Evolutionary conservation across 2,113 vertebrate species (phyloP).

Genomic region (Hippocampus mohnikei): DNA sequence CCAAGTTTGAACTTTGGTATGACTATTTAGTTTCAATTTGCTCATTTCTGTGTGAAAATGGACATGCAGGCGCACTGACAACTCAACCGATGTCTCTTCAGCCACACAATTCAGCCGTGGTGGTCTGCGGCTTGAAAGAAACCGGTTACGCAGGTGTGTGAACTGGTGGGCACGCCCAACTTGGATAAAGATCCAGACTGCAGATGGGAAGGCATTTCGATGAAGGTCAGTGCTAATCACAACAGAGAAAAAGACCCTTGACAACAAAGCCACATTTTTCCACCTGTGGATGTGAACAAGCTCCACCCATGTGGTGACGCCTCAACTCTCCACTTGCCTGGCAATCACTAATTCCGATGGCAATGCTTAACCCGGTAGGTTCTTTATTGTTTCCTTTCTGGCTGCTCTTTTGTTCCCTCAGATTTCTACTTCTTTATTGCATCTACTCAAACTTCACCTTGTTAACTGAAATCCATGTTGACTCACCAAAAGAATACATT

Average conservation of each 20-base stretch:
- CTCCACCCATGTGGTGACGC: conserved; percentile 23
- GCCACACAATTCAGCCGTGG: conserved; percentile 4
- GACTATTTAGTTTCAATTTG: neutral
- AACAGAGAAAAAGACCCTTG: neutral
- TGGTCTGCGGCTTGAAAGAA: conserved; percentile 19
- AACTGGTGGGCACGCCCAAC: conserved; percentile 34
- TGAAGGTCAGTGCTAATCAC: conserved; percentile 19
- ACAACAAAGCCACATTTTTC: neutral
- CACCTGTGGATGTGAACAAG: conserved; percentile 20
- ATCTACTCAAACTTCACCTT: neutral
- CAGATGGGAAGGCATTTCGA: conserved; percentile 30
- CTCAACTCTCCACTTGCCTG: conserved; percentile 15
- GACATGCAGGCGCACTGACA: neutral
- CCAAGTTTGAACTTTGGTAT: neutral
- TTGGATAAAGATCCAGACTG: conserved; percentile 4
- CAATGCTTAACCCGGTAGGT: conserved; percentile 57
- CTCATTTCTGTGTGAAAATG: neutral
- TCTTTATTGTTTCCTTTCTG: neutral
- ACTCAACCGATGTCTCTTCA: conserved; percentile 33
- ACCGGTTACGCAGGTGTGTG: conserved; percentile 59
- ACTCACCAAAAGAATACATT: neutral
- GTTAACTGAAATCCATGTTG: neutral
- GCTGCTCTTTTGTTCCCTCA: neutral
- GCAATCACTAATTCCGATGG: conserved; percentile 51
- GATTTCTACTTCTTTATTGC: neutral